Base-by-base conservation (phyloP, 23 tunicate genomes). In the Botrylloides violaceus region DNA sequence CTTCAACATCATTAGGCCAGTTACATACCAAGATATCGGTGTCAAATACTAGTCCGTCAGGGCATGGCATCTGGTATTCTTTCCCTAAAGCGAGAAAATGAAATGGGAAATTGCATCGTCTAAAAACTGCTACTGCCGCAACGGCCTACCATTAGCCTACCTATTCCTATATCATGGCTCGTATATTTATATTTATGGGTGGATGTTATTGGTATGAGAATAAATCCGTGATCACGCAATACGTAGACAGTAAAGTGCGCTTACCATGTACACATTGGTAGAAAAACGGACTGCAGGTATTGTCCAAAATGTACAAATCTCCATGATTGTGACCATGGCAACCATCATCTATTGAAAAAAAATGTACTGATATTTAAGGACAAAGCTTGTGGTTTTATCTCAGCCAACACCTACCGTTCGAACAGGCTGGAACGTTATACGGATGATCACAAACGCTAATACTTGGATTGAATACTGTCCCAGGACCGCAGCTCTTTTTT, bases 211-310 rank as follows among this genome's bases (percentile, higher is more conserved):
- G 18, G 55, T 18, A 47, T 47, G 12, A 12, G 18, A 47, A 47
- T 47, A 47, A 47, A 47, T 18, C 18, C 18, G 18, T 47, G 18
- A 47, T 47, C 12, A 47, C 55, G n/a, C n/a, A n/a, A n/a, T n/a
- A n/a, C n/a, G n/a, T n/a, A n/a, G n/a, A n/a, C n/a, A n/a, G n/a
- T n/a, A n/a, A n/a, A n/a, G n/a, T 47, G 18, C 9, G 20, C 70
- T 4, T 37, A 68, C 74, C 74, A 19, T 43, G 58, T 15, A 68
- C 74, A 68, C 74, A 68, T 37, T 68, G 60, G 37, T 68, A 68
- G 28, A 32, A 68, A 30, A 35, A 68, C 0, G 74, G 74, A 68
- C 37, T 9, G 29, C 74, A 68, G 24, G 32, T 43, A 2, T 68
- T 43, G 37, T 68, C 74, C 0, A 43, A 28, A 6, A 63, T 7